Evolutionary conservation across 2,113 vertebrate species (phyloP).

Genomic region (Lanius ludovicianus): DNA sequence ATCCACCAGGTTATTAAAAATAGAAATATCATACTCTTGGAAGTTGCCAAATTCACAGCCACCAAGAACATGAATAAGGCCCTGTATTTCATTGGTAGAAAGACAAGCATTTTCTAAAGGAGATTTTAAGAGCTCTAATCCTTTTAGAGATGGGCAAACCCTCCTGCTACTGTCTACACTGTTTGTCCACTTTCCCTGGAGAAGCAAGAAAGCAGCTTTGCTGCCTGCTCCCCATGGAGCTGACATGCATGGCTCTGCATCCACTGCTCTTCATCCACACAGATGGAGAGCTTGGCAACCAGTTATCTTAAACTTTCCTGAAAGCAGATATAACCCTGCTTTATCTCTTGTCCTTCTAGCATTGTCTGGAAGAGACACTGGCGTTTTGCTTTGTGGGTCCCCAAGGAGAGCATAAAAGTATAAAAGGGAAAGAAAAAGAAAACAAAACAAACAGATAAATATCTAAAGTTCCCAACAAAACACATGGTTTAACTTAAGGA

Average conservation of each 20-base stretch:
- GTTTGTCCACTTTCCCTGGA: background rate
- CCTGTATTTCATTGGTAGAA: background rate
- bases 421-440: slow-evolving; percentile 48
- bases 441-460: slow-evolving; percentile 55
- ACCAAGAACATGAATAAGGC: background rate
- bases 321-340: slow-evolving; percentile 6
- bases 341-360: slow-evolving; percentile 45
- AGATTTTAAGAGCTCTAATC: background rate
- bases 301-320: background rate
- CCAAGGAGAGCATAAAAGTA: slow-evolving; percentile 53
- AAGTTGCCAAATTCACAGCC: background rate
- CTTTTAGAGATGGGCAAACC: background rate
- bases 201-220: background rate
- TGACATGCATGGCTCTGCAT: background rate
- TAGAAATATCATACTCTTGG: background rate
- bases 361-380: background rate
- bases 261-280: background rate
- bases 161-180: background rate
- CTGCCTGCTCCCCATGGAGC: rapidly evolving
- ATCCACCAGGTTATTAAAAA: background rate
- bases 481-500: slow-evolving; percentile 70
- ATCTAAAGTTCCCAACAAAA: slow-evolving; percentile 53
- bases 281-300: background rate
- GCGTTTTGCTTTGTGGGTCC: slow-evolving; percentile 35
- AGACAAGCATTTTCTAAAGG: background rate